Evolutionary conservation across 2,888 invertebrate species (phyloP).

Genomic region (Alviniconcha strummeri): DNA sequence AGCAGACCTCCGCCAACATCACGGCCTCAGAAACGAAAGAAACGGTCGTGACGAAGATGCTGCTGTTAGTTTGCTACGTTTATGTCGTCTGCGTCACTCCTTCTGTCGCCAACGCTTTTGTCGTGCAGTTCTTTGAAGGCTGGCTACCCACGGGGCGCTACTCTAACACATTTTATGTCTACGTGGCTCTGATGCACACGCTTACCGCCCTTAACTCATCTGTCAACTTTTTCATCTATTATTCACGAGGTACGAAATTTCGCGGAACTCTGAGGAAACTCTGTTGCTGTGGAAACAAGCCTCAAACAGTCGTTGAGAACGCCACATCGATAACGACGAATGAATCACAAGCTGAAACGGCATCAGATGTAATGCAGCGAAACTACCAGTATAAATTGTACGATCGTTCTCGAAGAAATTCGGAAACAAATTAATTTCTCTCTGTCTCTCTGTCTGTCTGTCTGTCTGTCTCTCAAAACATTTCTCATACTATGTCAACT

Average conservation of each 20-base stretch:
- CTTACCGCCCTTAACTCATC: slow-evolving; percentile 26
- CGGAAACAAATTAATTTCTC: background rate
- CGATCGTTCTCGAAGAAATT: too few species aligned
- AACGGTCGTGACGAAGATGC: slow-evolving; percentile 24
- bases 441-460: background rate
- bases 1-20: slow-evolving; percentile 5
- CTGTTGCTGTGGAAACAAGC: background rate
- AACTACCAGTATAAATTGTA: too few species aligned
- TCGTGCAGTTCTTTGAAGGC: slow-evolving; percentile 22
- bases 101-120: slow-evolving; percentile 25
- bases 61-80: slow-evolving; percentile 26
- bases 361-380: too few species aligned
- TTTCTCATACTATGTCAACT: background rate
- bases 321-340: too few species aligned
- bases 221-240: slow-evolving; percentile 26
- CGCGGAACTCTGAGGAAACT: background rate
- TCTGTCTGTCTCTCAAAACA: background rate
- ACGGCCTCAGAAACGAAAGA: slow-evolving; percentile 7
- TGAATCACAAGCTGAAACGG: too few species aligned
- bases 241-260: slow-evolving; percentile 12
- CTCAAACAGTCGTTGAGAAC: too few species aligned
- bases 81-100: slow-evolving; percentile 29
- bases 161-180: slow-evolving; percentile 25
- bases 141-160: slow-evolving; percentile 21
- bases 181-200: slow-evolving; percentile 31